Evolutionary conservation across 2,113 vertebrate genomes (phyloP).

Genomic region (Trinectes maculatus): DNA sequence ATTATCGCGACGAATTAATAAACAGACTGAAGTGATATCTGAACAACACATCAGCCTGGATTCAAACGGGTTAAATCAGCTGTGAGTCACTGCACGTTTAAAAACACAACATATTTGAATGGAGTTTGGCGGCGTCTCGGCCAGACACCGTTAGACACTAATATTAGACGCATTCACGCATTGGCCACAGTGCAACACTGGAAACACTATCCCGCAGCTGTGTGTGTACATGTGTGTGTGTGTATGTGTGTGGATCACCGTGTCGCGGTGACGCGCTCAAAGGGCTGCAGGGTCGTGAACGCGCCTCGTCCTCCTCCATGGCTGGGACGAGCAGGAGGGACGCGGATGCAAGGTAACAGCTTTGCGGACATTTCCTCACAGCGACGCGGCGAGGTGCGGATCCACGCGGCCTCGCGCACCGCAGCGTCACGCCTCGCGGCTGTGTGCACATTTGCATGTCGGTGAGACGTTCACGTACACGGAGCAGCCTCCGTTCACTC

Average conservation of each 20-base stretch:
- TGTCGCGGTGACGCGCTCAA: constrained; percentile 34
- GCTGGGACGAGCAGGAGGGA: constrained; percentile 19
- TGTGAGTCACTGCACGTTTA: neutral
- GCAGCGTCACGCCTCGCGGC: neutral
- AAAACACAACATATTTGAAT: neutral
- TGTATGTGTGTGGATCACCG: neutral
- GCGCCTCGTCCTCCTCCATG: constrained; percentile 19
- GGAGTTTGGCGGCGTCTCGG: neutral
- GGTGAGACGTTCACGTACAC: no score
- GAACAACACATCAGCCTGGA: accelerated
- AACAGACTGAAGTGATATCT: neutral
- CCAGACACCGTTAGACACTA: neutral
- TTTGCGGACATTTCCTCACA: neutral
- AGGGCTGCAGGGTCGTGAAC: constrained; percentile 14
- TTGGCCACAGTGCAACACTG: neutral
- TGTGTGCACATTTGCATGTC: neutral
- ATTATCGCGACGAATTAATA: no score
- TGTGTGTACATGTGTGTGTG: neutral
- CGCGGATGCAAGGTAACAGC: constrained; percentile 50
- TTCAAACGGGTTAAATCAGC: accelerated
- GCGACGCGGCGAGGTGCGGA: neutral
- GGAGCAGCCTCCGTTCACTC: neutral
- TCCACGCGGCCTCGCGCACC: accelerated
- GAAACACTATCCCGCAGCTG: no score
- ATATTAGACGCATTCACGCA: neutral